Evolutionary conservation across 2,797 vertebrate species (phyloP), one percentile per base, ranked within the genome.

Genomic region (Triplophysa yarkandensis): DNA sequence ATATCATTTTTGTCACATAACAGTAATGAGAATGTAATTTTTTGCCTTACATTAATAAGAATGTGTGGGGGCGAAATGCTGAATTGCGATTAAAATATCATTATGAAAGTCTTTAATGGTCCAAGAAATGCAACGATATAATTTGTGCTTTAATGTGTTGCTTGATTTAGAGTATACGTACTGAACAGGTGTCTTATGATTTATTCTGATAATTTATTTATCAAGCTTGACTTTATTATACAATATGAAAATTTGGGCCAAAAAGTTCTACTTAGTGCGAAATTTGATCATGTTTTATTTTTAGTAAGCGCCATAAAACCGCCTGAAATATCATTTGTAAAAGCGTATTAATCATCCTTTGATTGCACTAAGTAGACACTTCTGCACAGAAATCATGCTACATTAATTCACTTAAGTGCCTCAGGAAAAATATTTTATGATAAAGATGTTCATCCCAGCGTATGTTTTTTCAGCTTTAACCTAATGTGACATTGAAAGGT

Each of bases 391-490:
- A 80, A 80, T 64, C 76, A 68, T 62, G 76, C 68, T 80, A 78
- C 78, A 78, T 77, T 80, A 68, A 83, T 78, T 80, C 72, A 78
- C 62, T 78, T 78, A 78, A 78, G 62, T 54, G 76, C 78, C 76
- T 70, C 46, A 8, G 69, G 82, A 69, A 61, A 66, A 76, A 74
- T 74, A 68, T 64, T 71, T 34, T 74, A 78, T 43, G 68, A 78
- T 77, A 19, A 68, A 78, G 78, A 81, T 73, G 71, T 80, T 71
- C 70, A 77, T 79, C 73, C 74, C 65, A 71, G 66, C 67, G 25
- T 78, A 74, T 46, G 36, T 67, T 71, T 75, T 70, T 80, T 52
- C 63, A 52, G 44, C 58, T 44, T 41, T 39, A 39, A 44, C 74
- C 67, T 46, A 43, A 69, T 63, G 58, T 69, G 57, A 67, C 58